Base-by-base conservation (phyloP, 1,140 invertebrate species). In the Hestina assimilis region DNA sequence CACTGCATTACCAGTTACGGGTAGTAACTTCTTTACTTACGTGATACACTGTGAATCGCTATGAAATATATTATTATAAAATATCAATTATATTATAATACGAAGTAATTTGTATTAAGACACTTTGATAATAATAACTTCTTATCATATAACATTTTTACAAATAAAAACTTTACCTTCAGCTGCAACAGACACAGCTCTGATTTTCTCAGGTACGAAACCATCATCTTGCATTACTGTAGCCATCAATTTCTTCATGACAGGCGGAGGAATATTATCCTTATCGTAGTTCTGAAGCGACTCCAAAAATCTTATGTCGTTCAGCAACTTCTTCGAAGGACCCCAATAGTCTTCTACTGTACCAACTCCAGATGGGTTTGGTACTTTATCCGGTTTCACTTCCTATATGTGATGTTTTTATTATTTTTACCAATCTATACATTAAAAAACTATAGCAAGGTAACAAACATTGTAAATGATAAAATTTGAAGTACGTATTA, bases 181-280 rank as follows among this genome's bases (percentile, higher is more conserved):
- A 51, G 93, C 93, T 1, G 95, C 95, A 0, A 93, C 92, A 0
- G 95, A 95, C 2, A 93, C 93, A 4, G 89, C 87, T 72, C 93
- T 95, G 14, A 98, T 94, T 87, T 97, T 97, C 21, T 96, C 95
- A 0, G 97, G 97, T 87, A 98, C 96, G 88, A 99, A 99, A 29
- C 92, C 93, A 62, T 96, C 94, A 64, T 97, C 96, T 4, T 90
- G 92, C 56, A 98, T 87, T 41, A 95, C 94, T 48, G 92, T 94
- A n/a, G 94, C 92, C 11, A 94, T 92, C 48, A 99, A 92, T 68
- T 93, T 96, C 57, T 94, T 92, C 90, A 98, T 98, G 1, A 96
- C 92, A 1, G 90, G 80, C 0, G 93, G 91, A 6, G 95, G 91
- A 75, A 99, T 95, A 76, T 97, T 94, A 75, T 98, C 98, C 90